Evolutionary conservation across 2,888 invertebrate genomes (phyloP).

Genomic region (Nezara viridula): DNA sequence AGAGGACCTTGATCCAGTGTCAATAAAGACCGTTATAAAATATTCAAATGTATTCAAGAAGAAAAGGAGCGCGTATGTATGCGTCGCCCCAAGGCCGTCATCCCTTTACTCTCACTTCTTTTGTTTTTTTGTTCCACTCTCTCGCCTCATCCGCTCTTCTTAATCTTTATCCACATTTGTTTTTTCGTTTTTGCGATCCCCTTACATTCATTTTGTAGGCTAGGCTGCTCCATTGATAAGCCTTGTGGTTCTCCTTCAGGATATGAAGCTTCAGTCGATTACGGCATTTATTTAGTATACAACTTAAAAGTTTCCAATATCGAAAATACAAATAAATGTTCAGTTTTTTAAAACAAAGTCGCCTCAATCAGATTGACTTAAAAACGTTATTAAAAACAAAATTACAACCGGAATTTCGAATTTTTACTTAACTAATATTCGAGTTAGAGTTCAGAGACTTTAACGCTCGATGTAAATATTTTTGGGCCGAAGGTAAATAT

Average conservation of each 20-base stretch:
- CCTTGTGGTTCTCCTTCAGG: background rate
- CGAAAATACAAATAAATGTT: background rate
- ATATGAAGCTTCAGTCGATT: background rate
- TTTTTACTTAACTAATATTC: background rate
- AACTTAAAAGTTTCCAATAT: background rate
- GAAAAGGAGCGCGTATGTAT: slow-evolving; percentile 55
- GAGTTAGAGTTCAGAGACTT: background rate
- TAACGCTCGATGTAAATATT: background rate
- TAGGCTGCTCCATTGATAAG: background rate
- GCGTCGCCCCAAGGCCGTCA: slow-evolving; percentile 52
- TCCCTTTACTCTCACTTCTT: slow-evolving; percentile 33
- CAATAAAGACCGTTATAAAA: slow-evolving; percentile 61
- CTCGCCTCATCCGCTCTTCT: background rate
- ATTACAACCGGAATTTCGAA: background rate
- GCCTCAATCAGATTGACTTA: background rate
- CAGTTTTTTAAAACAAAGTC: background rate
- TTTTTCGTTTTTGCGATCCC: background rate
- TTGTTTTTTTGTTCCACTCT: slow-evolving; percentile 29
- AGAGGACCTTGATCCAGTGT: slow-evolving; percentile 56
- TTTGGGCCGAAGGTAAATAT: no score
- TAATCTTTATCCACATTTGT: background rate
- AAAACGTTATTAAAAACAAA: background rate
- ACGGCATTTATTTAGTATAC: background rate
- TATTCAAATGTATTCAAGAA: slow-evolving; percentile 63
- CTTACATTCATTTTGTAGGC: background rate